Conservation (phyloP, 2,113 vertebrate genomes). For the Osmerus eperlanus region DNA sequence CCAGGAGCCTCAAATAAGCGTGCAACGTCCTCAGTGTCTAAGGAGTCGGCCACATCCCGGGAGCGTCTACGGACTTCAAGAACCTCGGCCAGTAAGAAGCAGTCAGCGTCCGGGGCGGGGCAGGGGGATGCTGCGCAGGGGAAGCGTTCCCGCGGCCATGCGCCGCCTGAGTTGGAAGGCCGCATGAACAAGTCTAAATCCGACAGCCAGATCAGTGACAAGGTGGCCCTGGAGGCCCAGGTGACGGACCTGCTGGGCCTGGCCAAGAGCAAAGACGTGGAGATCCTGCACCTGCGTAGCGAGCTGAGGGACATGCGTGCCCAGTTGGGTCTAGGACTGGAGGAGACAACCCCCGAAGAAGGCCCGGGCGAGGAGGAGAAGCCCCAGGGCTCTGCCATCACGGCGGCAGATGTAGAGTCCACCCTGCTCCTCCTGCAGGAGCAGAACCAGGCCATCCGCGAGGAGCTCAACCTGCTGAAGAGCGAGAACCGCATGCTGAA, state of each 20-base stretch:
- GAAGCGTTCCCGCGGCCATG: slow-evolving; percentile 82
- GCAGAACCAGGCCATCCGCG: slow-evolving; percentile 87
- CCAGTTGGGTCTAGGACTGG: slow-evolving; percentile 80
- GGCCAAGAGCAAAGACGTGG: slow-evolving; percentile 89
- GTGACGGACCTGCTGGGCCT: slow-evolving; percentile 88
- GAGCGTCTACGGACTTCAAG: slow-evolving; percentile 85
- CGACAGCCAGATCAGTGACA: slow-evolving; percentile 90
- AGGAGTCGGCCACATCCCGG: slow-evolving; percentile 81
- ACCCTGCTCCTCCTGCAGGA: slow-evolving; percentile 86
- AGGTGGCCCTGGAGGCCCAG: slow-evolving; percentile 83
- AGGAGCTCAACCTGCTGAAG: slow-evolving; percentile 88
- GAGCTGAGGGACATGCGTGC: slow-evolving; percentile 86
- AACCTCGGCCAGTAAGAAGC: slow-evolving; percentile 80
- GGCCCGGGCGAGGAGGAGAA: slow-evolving; percentile 72
- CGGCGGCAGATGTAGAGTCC: slow-evolving; percentile 84
- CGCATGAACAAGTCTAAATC: slow-evolving; percentile 96
- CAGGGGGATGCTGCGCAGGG: slow-evolving; percentile 60
- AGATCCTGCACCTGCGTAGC: slow-evolving; percentile 84
- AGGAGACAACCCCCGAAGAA: slow-evolving; percentile 65
- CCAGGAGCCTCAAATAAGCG: slow-evolving; percentile 76
- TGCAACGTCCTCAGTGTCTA: slow-evolving; percentile 75
- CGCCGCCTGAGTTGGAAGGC: slow-evolving; percentile 71
- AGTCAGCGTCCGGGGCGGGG: slow-evolving; percentile 62
- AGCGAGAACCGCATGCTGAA: slow-evolving; percentile 95
- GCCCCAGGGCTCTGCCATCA: slow-evolving; percentile 70